These are phyloP conservation scores for Leptopilina syphax DNA, from an alignment of 2,888 invertebrate genomes.

Conservation along the genomic window DNA sequence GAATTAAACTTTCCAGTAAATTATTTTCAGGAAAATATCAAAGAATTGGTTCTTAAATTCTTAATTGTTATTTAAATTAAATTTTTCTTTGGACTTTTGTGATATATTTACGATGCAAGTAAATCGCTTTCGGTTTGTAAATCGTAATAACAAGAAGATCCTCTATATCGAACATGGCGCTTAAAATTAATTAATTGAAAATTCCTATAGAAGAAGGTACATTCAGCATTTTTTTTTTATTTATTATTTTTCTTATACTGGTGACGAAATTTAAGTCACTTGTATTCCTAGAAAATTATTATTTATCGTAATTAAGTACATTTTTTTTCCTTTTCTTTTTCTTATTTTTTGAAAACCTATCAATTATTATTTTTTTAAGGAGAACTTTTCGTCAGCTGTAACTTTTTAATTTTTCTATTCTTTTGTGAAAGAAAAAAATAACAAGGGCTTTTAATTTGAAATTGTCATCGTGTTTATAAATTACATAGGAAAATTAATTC, in stretches of 20 bases:
- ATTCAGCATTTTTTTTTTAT: constrained; percentile 15
- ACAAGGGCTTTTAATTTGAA: constrained; percentile 1
- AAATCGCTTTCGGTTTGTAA: constrained; percentile 30
- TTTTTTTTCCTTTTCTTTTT: too few relatives aligned
- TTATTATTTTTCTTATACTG: constrained; percentile 2
- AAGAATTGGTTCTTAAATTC: too few relatives aligned
- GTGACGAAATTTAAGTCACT: constrained; percentile 18
- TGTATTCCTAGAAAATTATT: not conserved
- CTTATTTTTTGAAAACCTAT: not conserved
- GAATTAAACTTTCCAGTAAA: too few relatives aligned
- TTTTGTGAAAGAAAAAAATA: constrained; percentile 10
- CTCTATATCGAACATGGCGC: constrained; percentile 41
- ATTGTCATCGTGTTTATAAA: not conserved
- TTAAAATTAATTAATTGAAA: constrained; percentile 36
- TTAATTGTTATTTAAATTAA: too few relatives aligned
- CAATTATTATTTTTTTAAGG: not conserved
- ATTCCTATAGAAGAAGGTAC: constrained; percentile 33
- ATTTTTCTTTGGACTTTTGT: not conserved
- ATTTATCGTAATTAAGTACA: constrained; percentile 17
- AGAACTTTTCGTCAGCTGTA: not conserved
- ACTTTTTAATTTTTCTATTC: not conserved
- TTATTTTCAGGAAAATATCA: too few relatives aligned
- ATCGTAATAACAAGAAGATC: constrained; percentile 40
- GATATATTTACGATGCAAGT: not conserved
- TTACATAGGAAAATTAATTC: not conserved